Evolutionary conservation across 2,888 invertebrate genomes (phyloP), one percentile per base, ranked within the genome.

Genomic region (Aphrophora alni): DNA sequence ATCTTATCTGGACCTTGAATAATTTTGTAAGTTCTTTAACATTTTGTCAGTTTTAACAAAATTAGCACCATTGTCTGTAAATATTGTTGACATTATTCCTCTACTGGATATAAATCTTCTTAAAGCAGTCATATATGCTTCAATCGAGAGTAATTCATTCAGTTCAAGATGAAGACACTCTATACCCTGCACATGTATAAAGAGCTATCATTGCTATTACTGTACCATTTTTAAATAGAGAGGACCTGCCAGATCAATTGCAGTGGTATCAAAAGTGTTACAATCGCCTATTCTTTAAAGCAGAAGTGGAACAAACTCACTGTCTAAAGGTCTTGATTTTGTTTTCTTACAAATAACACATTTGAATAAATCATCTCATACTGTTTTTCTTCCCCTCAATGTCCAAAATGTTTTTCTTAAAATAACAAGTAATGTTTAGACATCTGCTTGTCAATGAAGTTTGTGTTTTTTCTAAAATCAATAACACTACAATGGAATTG

Each of bases 11-110:
- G 0, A 84, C 78, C 0, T 83, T 26, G 25, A 83, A 82, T 26
- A 82, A 80, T 14, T 81, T 44, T n/a, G 27, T 25, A 90, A 89
- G 86, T 90, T 89, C 82, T 89, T 88, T 83, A 90, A 89, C 17
- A 89, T 86, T 82, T 87, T 88, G 4, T 84, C 83, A 0, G 87
- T 83, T 0, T 88, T 86, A 0, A 85, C 82, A 83, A 89, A 89
- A 82, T 88, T 88, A 0, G 86, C 86, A 0, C 87, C 88, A 78
- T 88, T 88, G 78, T 89, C 89, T n/a, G 85, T 86, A 72, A 85
- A 87, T 0, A 88, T 85, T 4, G 85, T 83, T 14, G 70, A 82
- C 0, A 87, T 86, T 28, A 86, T 77, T 8, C 88, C 87, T 27
- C 87, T 80, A 38, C 87, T 79, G 0, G 86, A 84, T 24, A 87